Base-by-base conservation (phyloP, 2,113 vertebrate species). In the Elanoides forficatus region DNA sequence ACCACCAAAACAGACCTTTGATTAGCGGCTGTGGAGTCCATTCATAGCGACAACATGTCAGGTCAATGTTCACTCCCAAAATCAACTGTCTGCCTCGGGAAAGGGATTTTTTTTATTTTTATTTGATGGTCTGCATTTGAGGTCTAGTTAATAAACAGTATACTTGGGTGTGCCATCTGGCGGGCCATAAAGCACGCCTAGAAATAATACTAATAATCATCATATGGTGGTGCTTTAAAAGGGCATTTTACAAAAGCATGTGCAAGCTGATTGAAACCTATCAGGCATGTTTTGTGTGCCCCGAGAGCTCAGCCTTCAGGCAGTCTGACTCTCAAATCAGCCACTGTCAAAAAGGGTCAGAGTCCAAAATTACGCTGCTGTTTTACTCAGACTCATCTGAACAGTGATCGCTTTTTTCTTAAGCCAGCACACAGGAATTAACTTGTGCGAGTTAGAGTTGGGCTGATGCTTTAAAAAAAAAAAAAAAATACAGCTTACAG, bases 1-100 rank as follows among this genome's bases (percentile, higher is more conserved):
- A 91, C 72, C 83, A 94, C 93, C 84, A 88, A 96, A 88, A 40
- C 34, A 86, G 48, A 75, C 79, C 80, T 97, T 97, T 97, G 89
- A 93, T 92, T 90, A 96, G 85, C 3, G 19, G 71, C 65, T 50
- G 6, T 22, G 38, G 67, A 82, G 72, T 15, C 94, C 96, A 93
- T 93, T 94, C 92, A 81, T 2, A 88, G 81, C 42, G 79, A 96
- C 95, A 94, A 91, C 92, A 79, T 81, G 95, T 97, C 97, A 97
- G 94, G 93, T 97, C 95, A 95, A 98, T 96, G 86, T 96, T 95
- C 95, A 97, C 88, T 97, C 90, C 93, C 93, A 95, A 95, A 89
- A 95, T 97, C 96, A 98, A 63, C 59, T 38, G 40, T 15, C 84
- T 52, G 95, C 96, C 81, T 86, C 13, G 1, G 95, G 94, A 75